phyloP scores from a whole-genome alignment of 2,113 vertebrate species.

The Phocoena phocoena region DNA sequence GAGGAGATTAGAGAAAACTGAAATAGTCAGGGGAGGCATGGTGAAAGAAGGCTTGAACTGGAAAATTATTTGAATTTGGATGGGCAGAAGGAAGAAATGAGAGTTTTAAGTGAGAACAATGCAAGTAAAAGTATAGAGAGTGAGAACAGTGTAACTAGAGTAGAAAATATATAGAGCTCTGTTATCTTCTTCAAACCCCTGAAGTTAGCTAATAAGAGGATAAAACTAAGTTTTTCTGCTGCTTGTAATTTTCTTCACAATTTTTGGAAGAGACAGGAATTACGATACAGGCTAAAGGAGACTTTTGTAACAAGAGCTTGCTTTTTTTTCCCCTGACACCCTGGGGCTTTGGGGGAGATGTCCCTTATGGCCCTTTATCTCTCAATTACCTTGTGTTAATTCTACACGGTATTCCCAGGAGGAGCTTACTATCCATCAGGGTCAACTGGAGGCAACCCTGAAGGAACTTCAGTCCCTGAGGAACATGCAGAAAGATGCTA shows the following conservation, averaged over 20 bases:
- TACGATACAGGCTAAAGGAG: background rate
- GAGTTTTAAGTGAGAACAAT: background rate
- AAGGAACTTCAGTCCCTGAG: conserved; percentile 63
- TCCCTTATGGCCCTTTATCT: background rate
- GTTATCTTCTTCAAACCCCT: background rate
- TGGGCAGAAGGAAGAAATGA: background rate
- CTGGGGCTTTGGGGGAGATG: background rate
- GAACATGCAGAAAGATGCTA: conserved; percentile 32
- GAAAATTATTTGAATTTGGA: conserved; percentile 17
- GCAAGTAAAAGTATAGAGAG: background rate
- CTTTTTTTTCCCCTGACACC: background rate
- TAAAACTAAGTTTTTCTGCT: background rate
- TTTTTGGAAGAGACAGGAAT: background rate
- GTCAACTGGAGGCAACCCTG: background rate
- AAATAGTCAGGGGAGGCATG: background rate
- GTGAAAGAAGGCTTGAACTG: background rate
- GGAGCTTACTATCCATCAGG: conserved; percentile 46
- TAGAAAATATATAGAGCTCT: background rate
- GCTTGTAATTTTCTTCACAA: background rate
- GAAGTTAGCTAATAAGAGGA: background rate
- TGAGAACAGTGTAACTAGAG: background rate
- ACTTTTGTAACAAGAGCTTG: background rate
- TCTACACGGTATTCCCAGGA: conserved; percentile 47
- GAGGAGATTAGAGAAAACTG: background rate
- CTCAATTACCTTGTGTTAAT: background rate